Evolutionary conservation across 1,140 invertebrate genomes (phyloP).

Genomic region (Maconellicoccus hirsutus): DNA sequence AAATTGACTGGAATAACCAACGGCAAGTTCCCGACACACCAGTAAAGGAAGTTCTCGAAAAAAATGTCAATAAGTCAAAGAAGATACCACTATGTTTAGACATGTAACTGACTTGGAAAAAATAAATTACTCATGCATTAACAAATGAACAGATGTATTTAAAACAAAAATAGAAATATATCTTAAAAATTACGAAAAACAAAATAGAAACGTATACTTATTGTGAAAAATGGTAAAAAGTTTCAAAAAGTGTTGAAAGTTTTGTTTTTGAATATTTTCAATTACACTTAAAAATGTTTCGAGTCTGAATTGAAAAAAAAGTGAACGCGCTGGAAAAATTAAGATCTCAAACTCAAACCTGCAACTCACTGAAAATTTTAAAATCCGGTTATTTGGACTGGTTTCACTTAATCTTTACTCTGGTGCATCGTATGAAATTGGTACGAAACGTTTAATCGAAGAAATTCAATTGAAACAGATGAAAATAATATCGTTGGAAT

Average conservation of each 20-base stretch:
- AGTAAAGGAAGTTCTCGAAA: background rate
- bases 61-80: background rate
- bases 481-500: background rate
- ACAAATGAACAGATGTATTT: background rate
- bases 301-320: too few species aligned
- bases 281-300: background rate
- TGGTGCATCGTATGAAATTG: too few species aligned
- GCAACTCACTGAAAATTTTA: too few species aligned
- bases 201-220: background rate
- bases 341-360: too few species aligned
- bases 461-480: too few species aligned
- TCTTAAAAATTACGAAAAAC: background rate
- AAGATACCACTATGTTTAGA: background rate
- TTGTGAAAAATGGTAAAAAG: background rate
- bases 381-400: too few species aligned
- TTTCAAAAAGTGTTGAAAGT: background rate
- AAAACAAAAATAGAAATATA: background rate
- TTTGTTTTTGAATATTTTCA: background rate
- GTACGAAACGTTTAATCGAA: too few species aligned
- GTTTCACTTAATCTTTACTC: too few species aligned
- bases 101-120: background rate
- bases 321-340: too few species aligned
- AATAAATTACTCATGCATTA: background rate
- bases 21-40: background rate
- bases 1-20: constrained; percentile 41